Base-by-base conservation (phyloP, 1,140 invertebrate genomes). In the Drosophila yakuba region DNA sequence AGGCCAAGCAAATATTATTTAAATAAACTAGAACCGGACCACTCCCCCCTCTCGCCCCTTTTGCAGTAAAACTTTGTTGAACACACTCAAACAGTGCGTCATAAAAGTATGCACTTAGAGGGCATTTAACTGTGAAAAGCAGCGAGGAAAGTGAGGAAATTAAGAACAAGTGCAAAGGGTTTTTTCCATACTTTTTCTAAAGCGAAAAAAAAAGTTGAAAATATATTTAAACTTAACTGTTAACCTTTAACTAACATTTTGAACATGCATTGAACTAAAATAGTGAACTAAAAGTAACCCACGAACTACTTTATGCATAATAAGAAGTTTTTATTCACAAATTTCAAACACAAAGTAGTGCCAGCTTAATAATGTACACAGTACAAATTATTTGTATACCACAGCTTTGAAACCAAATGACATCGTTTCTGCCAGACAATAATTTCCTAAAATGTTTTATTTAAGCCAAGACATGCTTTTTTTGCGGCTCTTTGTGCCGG, bases 1-100 rank as follows among this genome's bases (percentile, higher is more conserved):
- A 52, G 62, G 66, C 66, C 68, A 50, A 58, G 67, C 51, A 79
- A 88, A 88, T 88, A 79, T 74, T 81, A 83, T 83, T 83, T 73
- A 82, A 79, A 61, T 57, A 75, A 75, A 76, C 72, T 67, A 32
- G 25, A 11, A 54, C 28, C 35, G 44, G 39, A 54, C 48, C 14
- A 38, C 36, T 20, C 20, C 48, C 20, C 11, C 45, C 20, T 7
- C 54, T 41, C 20, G 10, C 23, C 25, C 43, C 20, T 35, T 2
- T 23, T 15, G 11, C 25, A n/a, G 38, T 39, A 17, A 1, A 28
- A 14, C 20, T 36, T 52, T 41, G 41, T 41, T 45, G 39, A 36
- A 8, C 44, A 17, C 6, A 17, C 17, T 20, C 64, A 39, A 20
- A 72, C 68, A 72, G 64, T 72, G 44, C 64, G n/a, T 48, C 20